A percentile compares a stretch with the other conserved stretches of the same genome.
Evolutionary conservation across 2,113 vertebrate species (phyloP).

Genomic region (Cygnus atratus): DNA sequence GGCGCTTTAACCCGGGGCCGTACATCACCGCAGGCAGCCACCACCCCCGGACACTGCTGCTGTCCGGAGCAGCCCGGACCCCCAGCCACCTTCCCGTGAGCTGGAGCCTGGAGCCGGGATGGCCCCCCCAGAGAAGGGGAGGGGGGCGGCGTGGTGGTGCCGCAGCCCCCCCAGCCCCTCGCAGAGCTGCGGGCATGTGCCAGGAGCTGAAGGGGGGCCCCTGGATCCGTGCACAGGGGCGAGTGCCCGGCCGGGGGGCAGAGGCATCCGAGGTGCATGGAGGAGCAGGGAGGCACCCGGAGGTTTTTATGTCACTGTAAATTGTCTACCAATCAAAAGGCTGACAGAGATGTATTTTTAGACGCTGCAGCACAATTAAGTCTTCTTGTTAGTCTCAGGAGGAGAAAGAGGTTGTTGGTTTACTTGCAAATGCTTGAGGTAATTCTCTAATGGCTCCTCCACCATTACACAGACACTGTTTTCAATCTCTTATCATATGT

Average conservation of each 20-base stretch:
- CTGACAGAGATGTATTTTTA: slow-evolving; percentile 68
- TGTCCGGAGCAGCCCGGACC: background rate
- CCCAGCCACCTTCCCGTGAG: rapidly evolving
- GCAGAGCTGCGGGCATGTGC: rapidly evolving
- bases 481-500: slow-evolving; percentile 77
- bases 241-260: background rate
- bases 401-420: slow-evolving; percentile 69
- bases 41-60: background rate
- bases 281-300: rapidly evolving
- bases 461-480: slow-evolving; percentile 56
- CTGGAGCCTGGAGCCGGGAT: background rate
- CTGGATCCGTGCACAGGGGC: too few relatives aligned
- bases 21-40: background rate
- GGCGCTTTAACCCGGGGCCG: background rate
- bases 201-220: background rate
- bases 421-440: slow-evolving; percentile 72
- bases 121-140: too few relatives aligned
- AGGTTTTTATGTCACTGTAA: slow-evolving; percentile 13
- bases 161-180: too few relatives aligned
- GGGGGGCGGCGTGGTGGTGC: too few relatives aligned
- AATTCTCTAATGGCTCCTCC: slow-evolving; percentile 75
- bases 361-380: slow-evolving; percentile 66
- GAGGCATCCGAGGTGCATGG: rapidly evolving
- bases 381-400: slow-evolving; percentile 60
- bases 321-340: slow-evolving; percentile 28